Evolutionary conservation across 2,888 invertebrate species (phyloP).

Genomic region (Patella pellucida): DNA sequence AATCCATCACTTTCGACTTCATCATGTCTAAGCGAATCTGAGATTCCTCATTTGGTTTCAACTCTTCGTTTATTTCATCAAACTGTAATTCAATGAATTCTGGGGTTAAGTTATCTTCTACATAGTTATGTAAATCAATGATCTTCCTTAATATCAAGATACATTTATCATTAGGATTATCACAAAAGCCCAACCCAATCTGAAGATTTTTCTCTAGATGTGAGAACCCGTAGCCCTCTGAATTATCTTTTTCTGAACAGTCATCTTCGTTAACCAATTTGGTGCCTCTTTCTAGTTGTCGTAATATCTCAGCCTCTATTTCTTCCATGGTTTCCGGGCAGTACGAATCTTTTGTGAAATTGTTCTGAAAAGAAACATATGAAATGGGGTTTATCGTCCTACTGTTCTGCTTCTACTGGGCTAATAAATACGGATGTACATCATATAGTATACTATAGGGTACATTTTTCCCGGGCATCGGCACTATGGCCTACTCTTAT

Average conservation of each 20-base stretch:
- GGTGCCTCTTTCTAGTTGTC: background rate
- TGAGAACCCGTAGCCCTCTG: constrained; percentile 32
- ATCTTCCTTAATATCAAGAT: constrained; percentile 61
- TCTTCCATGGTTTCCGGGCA: background rate
- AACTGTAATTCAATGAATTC: constrained; percentile 58
- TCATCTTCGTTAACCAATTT: background rate
- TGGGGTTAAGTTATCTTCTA: constrained; percentile 38
- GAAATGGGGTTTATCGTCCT: too few species aligned
- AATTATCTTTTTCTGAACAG: background rate
- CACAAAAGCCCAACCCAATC: constrained; percentile 50
- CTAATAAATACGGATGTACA: too few species aligned
- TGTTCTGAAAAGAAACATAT: background rate
- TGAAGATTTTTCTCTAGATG: constrained; percentile 60
- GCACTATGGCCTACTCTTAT: too few species aligned
- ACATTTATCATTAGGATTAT: constrained; percentile 48
- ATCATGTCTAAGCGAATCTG: constrained; percentile 47
- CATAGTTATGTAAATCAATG: constrained; percentile 67
- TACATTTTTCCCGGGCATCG: too few species aligned
- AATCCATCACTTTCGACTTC: constrained; percentile 44
- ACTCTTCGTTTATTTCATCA: constrained; percentile 48
- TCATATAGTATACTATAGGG: too few species aligned
- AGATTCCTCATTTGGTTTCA: constrained; percentile 48
- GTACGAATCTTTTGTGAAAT: background rate
- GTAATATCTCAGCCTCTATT: background rate
- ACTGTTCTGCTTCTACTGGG: too few species aligned